Conservation (phyloP, 2,888 invertebrate genomes). For the Cremastobaeus sp. region DNA sequence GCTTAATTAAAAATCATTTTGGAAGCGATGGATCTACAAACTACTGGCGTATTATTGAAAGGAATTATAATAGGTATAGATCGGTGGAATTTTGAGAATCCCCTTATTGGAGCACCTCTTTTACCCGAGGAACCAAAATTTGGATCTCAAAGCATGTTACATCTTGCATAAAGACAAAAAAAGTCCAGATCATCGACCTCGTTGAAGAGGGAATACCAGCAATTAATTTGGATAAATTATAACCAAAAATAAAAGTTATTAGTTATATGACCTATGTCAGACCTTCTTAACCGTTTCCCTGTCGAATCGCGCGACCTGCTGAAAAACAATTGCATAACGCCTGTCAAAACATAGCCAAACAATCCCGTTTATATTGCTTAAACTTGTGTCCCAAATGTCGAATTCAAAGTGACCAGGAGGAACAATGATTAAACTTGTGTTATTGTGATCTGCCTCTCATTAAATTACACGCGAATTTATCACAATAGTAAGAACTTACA, state of each 20-base stretch:
- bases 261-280: no score
- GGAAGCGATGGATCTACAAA: constrained; percentile 74
- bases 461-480: no score
- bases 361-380: no score
- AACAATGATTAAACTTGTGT: no score
- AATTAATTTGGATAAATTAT: constrained; percentile 76
- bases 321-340: no score
- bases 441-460: no score
- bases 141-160: constrained; percentile 78
- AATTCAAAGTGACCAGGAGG: no score
- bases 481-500: no score
- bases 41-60: constrained; percentile 78
- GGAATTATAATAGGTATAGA: constrained; percentile 78
- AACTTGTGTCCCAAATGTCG: no score
- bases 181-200: constrained; percentile 79
- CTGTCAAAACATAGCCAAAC: no score
- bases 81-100: constrained; percentile 79
- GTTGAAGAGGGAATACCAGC: constrained; percentile 74
- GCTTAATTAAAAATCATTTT: constrained; percentile 80
- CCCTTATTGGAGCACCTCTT: constrained; percentile 78
- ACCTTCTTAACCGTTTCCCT: no score
- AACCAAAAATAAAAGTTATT: constrained; percentile 73
- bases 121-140: constrained; percentile 78
- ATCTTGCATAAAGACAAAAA: constrained; percentile 79
- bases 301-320: no score